A percentile compares a stretch with the other conserved stretches of the same genome.
These are phyloP conservation scores for Sycophila sp. DNA, from an alignment of 1,140 invertebrate species.

Conservation along the genomic window DNA sequence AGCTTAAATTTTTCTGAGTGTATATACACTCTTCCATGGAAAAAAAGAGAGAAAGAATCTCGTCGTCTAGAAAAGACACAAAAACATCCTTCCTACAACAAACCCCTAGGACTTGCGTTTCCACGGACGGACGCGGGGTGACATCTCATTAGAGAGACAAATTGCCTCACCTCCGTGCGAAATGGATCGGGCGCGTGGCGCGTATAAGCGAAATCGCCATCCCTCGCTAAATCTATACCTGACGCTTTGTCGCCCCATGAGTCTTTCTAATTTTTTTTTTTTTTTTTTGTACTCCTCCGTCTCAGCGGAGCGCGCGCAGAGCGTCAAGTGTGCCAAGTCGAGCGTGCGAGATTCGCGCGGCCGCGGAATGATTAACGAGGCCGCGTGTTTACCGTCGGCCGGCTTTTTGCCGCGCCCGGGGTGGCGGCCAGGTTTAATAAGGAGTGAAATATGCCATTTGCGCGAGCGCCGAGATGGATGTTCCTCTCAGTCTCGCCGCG, in stretches of 20 bases:
- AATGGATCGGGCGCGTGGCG: neutral
- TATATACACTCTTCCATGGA: too few relatives aligned
- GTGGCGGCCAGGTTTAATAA: conserved; percentile 11
- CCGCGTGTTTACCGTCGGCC: neutral
- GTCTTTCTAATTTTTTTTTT: neutral
- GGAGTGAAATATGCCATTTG: conserved; percentile 15
- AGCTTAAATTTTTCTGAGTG: too few relatives aligned
- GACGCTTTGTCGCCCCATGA: neutral
- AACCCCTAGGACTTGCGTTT: too few relatives aligned
- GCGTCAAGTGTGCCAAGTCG: conserved; percentile 12
- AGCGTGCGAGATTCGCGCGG: neutral
- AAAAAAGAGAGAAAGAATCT: neutral
- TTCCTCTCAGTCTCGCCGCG: neutral
- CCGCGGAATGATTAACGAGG: conserved; percentile 14
- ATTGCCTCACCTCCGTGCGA: conserved; percentile 63
- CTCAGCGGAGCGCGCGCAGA: neutral
- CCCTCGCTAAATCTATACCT: neutral
- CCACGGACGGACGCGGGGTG: conserved; percentile 44
- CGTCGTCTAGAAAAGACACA: neutral
- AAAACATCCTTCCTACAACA: too few relatives aligned
- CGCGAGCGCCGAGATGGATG: neutral
- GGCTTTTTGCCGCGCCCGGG: neutral
- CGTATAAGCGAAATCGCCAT: conserved; percentile 14
- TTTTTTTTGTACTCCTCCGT: neutral
- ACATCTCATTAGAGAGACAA: conserved; percentile 69